Evolutionary conservation across 2,888 invertebrate genomes (phyloP), one percentile per base, ranked within the genome.

Genomic region (Cephus rjabovi): DNA sequence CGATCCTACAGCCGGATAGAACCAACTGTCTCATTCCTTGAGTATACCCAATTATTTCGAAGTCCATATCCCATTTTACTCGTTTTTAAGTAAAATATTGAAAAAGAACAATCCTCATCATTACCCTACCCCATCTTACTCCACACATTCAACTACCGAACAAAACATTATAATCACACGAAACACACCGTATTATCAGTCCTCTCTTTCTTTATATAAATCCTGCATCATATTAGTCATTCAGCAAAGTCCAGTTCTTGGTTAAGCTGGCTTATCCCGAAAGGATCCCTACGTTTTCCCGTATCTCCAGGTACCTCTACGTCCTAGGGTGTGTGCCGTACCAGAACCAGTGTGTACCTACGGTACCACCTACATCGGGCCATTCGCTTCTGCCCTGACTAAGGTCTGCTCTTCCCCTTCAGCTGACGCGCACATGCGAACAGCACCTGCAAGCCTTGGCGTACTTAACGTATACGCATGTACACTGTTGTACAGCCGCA

Each of bases 331-430:
- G 75, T 40, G 77, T 76, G 73, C 73, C 34, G 71, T 70, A 40
- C 11, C 74, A 12, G 73, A 70, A 76, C 40, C 15, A 69, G 69
- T 75, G 77, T 75, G 81, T 74, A 78, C 56, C 56, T 56, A 56
- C 23, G 81, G 83, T 82, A 77, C 84, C 82, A 82, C 83, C 84
- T 82, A 85, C 82, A 79, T 81, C 81, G 80, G 79, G 79, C 85
- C 83, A 83, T 81, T 83, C 82, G 79, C 75, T 75, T 68, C 77
- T 78, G 79, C 80, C 79, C 73, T 76, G 81, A 77, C 81, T 84
- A 15, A 34, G 30, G 70, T 73, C 37, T 73, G 31, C 82, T 79
- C 79, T 81, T 82, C 82, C 79, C 80, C 81, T 82, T 79, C 76
- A n/a, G 33, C 68, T 75, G 40, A 23, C 23, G 34, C 75, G 80